phyloP scores from a whole-genome alignment of 2,888 invertebrate genomes.

The Deroplatys truncata region DNA sequence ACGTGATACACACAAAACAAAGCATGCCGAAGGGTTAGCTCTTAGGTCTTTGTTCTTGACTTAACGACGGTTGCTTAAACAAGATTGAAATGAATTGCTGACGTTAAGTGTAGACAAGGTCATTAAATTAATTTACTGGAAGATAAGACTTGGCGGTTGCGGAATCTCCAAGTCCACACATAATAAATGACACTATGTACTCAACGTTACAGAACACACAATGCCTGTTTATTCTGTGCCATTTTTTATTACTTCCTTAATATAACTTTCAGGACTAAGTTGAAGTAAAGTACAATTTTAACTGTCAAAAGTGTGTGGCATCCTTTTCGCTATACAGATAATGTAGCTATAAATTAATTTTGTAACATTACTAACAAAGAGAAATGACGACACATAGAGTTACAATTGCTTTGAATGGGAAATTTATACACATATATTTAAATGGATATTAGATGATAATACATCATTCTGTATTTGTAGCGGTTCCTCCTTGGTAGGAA shows the following conservation, averaged over 20 bases:
- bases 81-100: background rate
- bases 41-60: background rate
- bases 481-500: too few species aligned
- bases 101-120: background rate
- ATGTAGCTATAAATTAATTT: background rate
- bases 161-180: background rate
- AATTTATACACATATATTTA: too few species aligned
- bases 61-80: background rate
- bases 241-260: background rate
- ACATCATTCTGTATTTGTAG: too few species aligned
- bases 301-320: background rate
- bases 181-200: background rate
- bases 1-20: background rate
- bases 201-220: background rate
- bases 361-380: background rate
- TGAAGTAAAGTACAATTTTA: background rate
- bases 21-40: background rate
- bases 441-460: too few species aligned
- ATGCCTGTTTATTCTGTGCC: background rate
- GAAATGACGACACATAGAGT: too few species aligned
- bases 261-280: background rate
- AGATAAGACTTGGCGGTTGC: background rate
- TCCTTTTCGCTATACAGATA: background rate
- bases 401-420: too few species aligned
- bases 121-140: background rate